phyloP scores from a whole-genome alignment of 1,140 invertebrate species.

The Portunus trituberculatus region DNA sequence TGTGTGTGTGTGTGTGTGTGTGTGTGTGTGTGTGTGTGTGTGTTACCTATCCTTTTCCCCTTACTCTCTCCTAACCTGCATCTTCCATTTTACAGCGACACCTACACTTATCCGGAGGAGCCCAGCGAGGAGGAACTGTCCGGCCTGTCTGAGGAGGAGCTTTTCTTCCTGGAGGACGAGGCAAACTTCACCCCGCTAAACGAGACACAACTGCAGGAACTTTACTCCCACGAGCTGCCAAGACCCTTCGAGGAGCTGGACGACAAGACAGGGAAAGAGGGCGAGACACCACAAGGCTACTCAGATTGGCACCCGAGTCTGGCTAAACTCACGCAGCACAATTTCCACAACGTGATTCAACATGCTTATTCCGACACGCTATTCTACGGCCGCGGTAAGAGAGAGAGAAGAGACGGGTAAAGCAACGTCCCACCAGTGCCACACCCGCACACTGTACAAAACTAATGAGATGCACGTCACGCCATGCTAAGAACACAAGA shows the following conservation, averaged over 20 bases:
- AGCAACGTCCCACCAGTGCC: background rate
- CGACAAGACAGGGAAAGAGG: conserved; percentile 60
- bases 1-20: conserved; percentile 12
- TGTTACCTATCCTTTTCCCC: background rate
- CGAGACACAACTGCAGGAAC: conserved; percentile 43
- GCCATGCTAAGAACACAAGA: background rate
- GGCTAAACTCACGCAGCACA: conserved; percentile 72
- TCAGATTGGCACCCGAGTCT: conserved; percentile 45
- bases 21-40: conserved; percentile 38
- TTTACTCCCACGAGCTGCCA: conserved; percentile 68
- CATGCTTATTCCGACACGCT: conserved; percentile 76
- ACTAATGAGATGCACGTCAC: background rate
- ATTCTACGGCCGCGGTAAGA: conserved; percentile 69
- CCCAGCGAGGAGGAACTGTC: conserved; percentile 28
- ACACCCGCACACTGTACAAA: background rate
- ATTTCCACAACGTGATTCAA: conserved; percentile 75
- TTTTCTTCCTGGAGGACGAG: conserved; percentile 63
- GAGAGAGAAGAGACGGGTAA: background rate
- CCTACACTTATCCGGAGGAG: conserved; percentile 45
- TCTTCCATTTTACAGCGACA: background rate
- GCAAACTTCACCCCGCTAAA: conserved; percentile 44
- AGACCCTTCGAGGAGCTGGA: conserved; percentile 62
- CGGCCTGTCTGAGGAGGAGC: conserved; percentile 67
- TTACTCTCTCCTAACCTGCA: no score
- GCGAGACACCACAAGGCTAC: background rate